Conservation (phyloP, 2,797 vertebrate genomes). For the Enteromius paludinosus region DNA sequence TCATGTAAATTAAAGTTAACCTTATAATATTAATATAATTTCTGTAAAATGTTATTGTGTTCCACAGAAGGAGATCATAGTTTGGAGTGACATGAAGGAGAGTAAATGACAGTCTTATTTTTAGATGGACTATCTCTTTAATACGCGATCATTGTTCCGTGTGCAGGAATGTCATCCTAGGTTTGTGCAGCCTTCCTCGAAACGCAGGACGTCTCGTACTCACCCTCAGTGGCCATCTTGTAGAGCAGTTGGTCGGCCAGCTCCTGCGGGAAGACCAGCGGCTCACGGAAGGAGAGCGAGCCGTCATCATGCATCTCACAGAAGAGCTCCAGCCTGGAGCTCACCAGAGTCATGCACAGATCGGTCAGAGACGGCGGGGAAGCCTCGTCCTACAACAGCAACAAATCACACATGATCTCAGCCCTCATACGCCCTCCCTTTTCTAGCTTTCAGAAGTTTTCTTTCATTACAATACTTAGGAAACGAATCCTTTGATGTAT, state of each 20-base stretch:
- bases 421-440: background rate
- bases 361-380: conserved; percentile 91
- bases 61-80: too few relatives aligned
- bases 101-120: background rate
- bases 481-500: background rate
- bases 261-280: conserved; percentile 95
- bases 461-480: background rate
- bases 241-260: conserved; percentile 93
- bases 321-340: conserved; percentile 90
- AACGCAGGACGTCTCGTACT: conserved; percentile 48
- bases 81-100: background rate
- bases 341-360: conserved; percentile 92
- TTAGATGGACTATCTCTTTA: background rate
- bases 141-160: background rate
- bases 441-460: background rate
- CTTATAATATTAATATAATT: too few relatives aligned
- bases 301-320: conserved; percentile 93
- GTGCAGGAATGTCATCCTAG: background rate
- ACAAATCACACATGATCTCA: background rate
- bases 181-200: background rate
- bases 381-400: conserved; percentile 86
- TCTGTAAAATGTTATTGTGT: too few relatives aligned
- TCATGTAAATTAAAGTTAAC: too few relatives aligned
- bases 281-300: conserved; percentile 90
- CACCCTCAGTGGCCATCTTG: conserved; percentile 96